Conservation (phyloP, 1,140 invertebrate genomes). For the Augochlora pura region DNA sequence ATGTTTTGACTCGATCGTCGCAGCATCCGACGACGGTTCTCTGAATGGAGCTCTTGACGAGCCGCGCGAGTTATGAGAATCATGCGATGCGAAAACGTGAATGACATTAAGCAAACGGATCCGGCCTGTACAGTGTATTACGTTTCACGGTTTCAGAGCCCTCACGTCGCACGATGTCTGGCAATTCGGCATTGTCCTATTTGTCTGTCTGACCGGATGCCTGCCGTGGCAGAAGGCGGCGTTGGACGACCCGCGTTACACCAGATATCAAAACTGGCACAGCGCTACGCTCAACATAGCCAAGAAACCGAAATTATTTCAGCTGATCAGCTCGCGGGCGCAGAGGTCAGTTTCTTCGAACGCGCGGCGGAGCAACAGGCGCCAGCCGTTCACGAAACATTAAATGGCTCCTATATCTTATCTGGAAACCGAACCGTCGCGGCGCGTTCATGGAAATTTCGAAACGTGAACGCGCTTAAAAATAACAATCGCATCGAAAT, state of each 20-base stretch:
- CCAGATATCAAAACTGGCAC: constrained; percentile 86
- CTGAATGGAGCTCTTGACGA: neutral
- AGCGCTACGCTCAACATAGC: constrained; percentile 83
- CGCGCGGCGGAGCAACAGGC: neutral
- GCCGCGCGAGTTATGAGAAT: constrained; percentile 7
- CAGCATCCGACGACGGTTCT: neutral
- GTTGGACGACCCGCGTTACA: constrained; percentile 88
- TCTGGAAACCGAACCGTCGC: no score
- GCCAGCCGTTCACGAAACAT: constrained; percentile 2
- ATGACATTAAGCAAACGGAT: constrained; percentile 20
- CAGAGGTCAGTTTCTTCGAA: constrained; percentile 78
- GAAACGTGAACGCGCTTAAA: no score
- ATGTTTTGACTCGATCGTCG: neutral
- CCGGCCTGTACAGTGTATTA: constrained; percentile 2
- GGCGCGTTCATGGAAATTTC: no score
- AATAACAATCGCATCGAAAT: no score
- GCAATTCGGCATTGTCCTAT: constrained; percentile 97
- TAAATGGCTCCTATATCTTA: neutral
- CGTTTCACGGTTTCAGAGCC: constrained; percentile 83
- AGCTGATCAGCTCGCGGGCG: constrained; percentile 88
- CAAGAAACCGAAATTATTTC: constrained; percentile 90
- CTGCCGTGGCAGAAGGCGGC: constrained; percentile 97
- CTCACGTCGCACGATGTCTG: constrained; percentile 94
- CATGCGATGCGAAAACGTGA: constrained; percentile 4
- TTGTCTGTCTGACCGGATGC: constrained; percentile 95